Conservation (phyloP, 2,797 vertebrate species). For the Anguilla anguilla region DNA sequence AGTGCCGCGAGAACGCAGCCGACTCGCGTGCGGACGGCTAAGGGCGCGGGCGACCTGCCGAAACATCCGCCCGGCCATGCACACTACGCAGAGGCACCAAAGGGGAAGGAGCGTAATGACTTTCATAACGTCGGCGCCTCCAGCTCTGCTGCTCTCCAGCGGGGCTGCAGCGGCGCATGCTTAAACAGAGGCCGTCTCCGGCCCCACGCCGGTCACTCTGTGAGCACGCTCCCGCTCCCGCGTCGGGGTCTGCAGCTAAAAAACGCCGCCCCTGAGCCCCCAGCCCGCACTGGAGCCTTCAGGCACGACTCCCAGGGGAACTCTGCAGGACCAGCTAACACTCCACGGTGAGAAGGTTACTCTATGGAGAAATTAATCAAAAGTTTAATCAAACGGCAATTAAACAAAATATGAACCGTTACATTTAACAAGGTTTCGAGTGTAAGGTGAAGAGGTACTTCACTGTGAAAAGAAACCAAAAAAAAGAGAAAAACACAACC, state of each 20-base stretch:
- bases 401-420: not conserved
- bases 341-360: not conserved
- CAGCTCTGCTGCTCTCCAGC: not conserved
- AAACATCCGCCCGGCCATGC: not conserved
- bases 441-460: too few species aligned
- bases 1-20: not conserved
- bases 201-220: not conserved
- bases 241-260: not conserved
- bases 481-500: not conserved
- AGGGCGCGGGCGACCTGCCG: not conserved
- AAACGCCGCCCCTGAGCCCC: not conserved
- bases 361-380: not conserved
- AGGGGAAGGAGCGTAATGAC: not conserved
- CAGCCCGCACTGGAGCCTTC: not conserved
- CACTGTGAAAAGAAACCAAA: not conserved
- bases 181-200: not conserved
- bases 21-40: not conserved
- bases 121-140: not conserved
- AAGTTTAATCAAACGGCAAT: not conserved
- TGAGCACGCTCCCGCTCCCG: not conserved
- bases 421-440: too few species aligned
- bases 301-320: not conserved
- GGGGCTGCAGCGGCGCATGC: not conserved
- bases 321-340: not conserved
- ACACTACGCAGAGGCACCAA: not conserved